These are phyloP conservation scores for Melanotaenia trifasciata DNA, from an alignment of 2,797 vertebrate genomes.

Conservation along the genomic window DNA sequence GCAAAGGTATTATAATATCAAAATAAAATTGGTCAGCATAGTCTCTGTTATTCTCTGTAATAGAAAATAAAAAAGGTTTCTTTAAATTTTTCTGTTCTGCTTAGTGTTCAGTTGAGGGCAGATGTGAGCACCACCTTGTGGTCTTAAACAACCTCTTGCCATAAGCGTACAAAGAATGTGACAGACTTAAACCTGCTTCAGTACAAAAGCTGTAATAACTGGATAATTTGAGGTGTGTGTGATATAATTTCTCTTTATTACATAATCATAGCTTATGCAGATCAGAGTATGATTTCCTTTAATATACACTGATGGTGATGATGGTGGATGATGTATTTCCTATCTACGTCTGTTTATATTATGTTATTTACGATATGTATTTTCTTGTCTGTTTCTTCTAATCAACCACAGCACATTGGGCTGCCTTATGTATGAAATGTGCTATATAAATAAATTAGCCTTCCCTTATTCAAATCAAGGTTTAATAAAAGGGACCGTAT, in stretches of 20 bases:
- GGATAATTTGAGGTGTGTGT: background rate
- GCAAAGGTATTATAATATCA: background rate
- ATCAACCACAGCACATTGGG: too few species aligned
- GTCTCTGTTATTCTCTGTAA: background rate
- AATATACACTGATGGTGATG: too few species aligned
- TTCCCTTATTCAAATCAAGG: too few species aligned
- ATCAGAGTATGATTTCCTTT: background rate
- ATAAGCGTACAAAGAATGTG: background rate
- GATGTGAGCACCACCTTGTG: constrained; percentile 44
- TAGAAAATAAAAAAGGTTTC: too few species aligned
- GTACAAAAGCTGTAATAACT: background rate
- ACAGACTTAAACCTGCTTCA: background rate
- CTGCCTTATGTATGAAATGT: too few species aligned
- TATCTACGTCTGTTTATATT: too few species aligned
- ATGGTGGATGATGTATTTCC: too few species aligned
- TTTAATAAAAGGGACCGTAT: too few species aligned
- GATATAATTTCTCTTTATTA: background rate
- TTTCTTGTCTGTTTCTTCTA: too few species aligned
- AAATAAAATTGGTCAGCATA: background rate
- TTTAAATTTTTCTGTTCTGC: background rate
- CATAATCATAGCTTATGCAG: background rate
- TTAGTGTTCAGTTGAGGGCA: background rate
- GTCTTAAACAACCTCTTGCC: background rate
- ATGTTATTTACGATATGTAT: too few species aligned
- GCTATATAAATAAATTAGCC: too few species aligned